Base-by-base conservation (phyloP, 2,888 invertebrate species). In the Agrotis ipsilon region DNA sequence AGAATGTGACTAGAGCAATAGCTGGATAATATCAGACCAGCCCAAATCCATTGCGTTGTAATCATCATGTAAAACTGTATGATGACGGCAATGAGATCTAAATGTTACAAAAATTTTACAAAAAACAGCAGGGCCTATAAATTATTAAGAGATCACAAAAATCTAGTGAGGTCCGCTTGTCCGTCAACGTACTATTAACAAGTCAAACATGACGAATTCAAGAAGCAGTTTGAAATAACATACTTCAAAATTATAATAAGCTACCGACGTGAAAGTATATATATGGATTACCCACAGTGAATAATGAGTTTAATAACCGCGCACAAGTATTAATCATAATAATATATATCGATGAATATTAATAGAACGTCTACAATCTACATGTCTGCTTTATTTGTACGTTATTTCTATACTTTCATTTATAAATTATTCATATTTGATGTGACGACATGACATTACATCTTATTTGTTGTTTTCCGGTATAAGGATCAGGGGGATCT, bases 351-450 rank as follows among this genome's bases (percentile, higher is more conserved):
- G 68, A 86, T 89, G 87, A 87, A 88, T 87, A 88, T 88, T 85
- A 80, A 88, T 89, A 73, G 72, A 78, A 24, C 51, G 70, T 65
- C 64, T 68, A 58, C 67, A 68, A 46, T 74, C 66, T 69, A 58
- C 67, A 65, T 43, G 75, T 74, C 73, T 54, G 70, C 70, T 69
- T 62, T 73, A 55, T 32, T 54, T 55, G 54, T 55, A 74, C 70
- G 72, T 82, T 80, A 80, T 84, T 83, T 79, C 74, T 84, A 87
- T 88, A 88, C 90, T 90, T 90, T 89, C 90, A 83, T 81, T 89
- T 88, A 86, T 90, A 78, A 86, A 81, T 86, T 85, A 88, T 90
- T 86, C 84, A 74, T 85, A 48, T 16, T 54, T 52, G 51, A 62
- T 55, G 51, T 48, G 52, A 68, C 43, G 49, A 24, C 61, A 39